A percentile compares a stretch with the other conserved stretches of the same genome.
These are phyloP conservation scores for Spilarctia lutea DNA, from an alignment of 2,888 invertebrate genomes.

Conservation along the genomic window DNA sequence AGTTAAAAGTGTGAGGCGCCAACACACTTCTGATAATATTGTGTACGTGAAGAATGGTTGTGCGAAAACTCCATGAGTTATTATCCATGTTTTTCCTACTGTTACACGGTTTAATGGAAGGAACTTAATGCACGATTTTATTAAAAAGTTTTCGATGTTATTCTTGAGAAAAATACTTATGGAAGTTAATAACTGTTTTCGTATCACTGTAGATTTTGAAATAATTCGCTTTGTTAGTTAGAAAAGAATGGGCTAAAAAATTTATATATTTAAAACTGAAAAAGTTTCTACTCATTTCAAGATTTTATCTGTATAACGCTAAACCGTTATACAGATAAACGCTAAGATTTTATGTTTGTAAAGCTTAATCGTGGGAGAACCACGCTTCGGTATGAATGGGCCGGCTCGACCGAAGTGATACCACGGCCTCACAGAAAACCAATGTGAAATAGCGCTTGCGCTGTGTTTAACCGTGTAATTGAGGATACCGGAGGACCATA, in stretches of 20 bases:
- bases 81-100: conserved; percentile 64
- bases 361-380: too few species aligned
- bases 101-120: conserved; percentile 56
- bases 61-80: conserved; percentile 71
- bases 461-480: too few species aligned
- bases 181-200: background rate
- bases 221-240: background rate
- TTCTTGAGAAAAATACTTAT: conserved; percentile 8
- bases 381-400: too few species aligned
- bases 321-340: too few species aligned
- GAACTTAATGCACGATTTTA: conserved; percentile 32
- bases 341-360: too few species aligned
- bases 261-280: background rate
- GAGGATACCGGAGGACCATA: too few species aligned
- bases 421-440: too few species aligned
- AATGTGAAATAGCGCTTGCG: too few species aligned
- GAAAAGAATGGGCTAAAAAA: background rate
- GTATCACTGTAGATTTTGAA: background rate
- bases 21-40: conserved; percentile 74
- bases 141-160: conserved; percentile 22
- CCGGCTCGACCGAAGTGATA: too few species aligned
- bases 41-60: conserved; percentile 75
- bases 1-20: conserved; percentile 79
- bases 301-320: background rate
- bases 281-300: background rate